phyloP scores from a whole-genome alignment of 2,888 invertebrate genomes.

The Ptilodon capucinus region DNA sequence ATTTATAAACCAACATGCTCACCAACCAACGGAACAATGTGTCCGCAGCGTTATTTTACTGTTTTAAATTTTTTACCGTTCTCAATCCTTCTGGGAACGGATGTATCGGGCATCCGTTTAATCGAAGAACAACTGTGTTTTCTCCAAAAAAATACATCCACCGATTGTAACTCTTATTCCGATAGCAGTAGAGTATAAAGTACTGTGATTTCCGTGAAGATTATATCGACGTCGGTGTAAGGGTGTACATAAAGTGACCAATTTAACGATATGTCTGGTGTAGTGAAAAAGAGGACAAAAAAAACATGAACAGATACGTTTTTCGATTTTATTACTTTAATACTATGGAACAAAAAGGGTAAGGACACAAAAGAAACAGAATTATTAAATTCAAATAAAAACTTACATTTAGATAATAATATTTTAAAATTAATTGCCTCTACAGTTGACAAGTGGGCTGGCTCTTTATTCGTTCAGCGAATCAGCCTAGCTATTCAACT shows the following conservation, averaged over 20 bases:
- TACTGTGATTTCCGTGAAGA: constrained; percentile 7
- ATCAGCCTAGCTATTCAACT: no score
- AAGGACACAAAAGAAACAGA: background rate
- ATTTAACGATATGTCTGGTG: constrained; percentile 33
- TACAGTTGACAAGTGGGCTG: no score
- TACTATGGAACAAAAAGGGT: background rate
- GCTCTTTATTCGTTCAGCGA: no score
- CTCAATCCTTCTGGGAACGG: constrained; percentile 77
- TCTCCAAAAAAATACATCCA: constrained; percentile 15
- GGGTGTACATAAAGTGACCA: constrained; percentile 32
- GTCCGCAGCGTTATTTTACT: constrained; percentile 30
- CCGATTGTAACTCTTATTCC: constrained; percentile 10
- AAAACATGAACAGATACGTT: constrained; percentile 19
- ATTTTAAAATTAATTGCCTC: no score
- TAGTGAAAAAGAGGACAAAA: constrained; percentile 19
- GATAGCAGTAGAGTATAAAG: constrained; percentile 7
- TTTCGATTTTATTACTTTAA: constrained; percentile 5
- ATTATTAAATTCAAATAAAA: no score
- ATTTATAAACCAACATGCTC: background rate
- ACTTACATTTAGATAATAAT: no score
- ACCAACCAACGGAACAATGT: constrained; percentile 30
- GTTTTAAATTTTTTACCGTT: constrained; percentile 48
- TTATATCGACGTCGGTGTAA: constrained; percentile 24
- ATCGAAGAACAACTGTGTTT: constrained; percentile 48
- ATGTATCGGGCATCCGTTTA: constrained; percentile 70